Base-by-base conservation (phyloP, 2,113 vertebrate genomes). In the Ochotona curzoniae region DNA sequence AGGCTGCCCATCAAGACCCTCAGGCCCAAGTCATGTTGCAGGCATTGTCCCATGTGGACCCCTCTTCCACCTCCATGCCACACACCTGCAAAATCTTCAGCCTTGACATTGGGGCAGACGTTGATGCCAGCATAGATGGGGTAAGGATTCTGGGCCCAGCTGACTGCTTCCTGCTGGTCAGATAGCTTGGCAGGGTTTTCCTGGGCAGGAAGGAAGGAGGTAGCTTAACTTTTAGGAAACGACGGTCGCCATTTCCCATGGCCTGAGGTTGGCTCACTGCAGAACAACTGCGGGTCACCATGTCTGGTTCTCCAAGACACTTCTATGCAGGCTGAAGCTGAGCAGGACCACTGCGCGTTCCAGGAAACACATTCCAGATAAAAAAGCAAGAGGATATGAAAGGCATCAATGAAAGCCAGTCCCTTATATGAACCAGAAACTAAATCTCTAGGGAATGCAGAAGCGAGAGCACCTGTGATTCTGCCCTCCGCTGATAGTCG, bases 121-220 rank as follows among this genome's bases (percentile, higher is more conserved):
- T 98, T 98, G 83, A 98, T 66, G 20, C 98, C 92, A 73, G 98
- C 97, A 17, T 98, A 98, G 83, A 98, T 98, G 47, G 98, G 98
- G 73, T 97, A 98, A n/a, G 98, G 98, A 92, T 98, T 98, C 96
- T 98, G 98, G 23, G 97, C 98, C 93, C 93, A 84, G 87, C 94
- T 97, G 92, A 98, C 95, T 1, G 97, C 98, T 93, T 92, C 96
- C 67, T 98, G 98, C 75, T 98, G 98, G 88, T 98, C 98, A 90
- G 98, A 98, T 23, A 98, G 96, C 79, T 98, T 98, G 87, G 97
- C 97, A 1, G 97, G 85, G 84, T 98, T 98, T 93, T 98, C 96
- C 98, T 98, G 95, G 95, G 76, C 14, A 87, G 66, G 2, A 95
- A 88, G 66, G 96, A 91, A 2, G 0, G 75, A 57, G 17, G 87